A percentile compares a stretch with the other conserved stretches of the same genome.
phyloP scores from a whole-genome alignment of 2,888 invertebrate genomes.

The Xylota segnis region DNA sequence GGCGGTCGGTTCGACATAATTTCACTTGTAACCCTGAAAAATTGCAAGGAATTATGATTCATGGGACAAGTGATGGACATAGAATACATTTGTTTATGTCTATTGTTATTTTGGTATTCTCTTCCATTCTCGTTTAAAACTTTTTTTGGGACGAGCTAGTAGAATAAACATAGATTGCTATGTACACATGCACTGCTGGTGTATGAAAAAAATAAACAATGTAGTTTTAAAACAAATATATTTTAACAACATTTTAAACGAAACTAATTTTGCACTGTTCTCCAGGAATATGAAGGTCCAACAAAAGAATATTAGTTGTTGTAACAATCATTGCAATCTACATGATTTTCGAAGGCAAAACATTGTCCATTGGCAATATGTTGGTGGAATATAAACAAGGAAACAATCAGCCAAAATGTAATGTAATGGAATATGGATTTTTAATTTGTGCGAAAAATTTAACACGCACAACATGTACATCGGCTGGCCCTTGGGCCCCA shows the following conservation, averaged over 20 bases:
- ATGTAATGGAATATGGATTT: too few species aligned
- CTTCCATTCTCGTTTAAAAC: conserved; percentile 23
- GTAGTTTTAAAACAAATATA: background rate
- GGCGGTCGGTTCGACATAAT: conserved; percentile 53
- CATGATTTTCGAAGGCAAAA: background rate
- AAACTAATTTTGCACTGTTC: background rate
- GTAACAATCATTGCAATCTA: background rate
- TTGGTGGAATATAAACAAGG: too few species aligned
- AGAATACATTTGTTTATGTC: conserved; percentile 51
- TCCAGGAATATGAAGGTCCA: background rate
- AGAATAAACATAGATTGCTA: background rate
- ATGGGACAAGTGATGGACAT: conserved; percentile 72
- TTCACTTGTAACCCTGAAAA: conserved; percentile 71
- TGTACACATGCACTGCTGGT: background rate
- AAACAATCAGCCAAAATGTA: too few species aligned
- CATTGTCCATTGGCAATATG: too few species aligned
- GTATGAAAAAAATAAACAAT: background rate
- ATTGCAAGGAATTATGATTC: conserved; percentile 72
- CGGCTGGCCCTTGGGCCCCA: too few species aligned
- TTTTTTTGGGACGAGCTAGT: background rate
- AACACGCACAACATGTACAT: too few species aligned
- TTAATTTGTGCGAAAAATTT: too few species aligned
- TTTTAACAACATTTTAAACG: background rate
- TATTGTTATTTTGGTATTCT: conserved; percentile 13
- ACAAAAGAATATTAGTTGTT: background rate